Base-by-base conservation (phyloP, 2,797 vertebrate genomes). In the Diceros bicornis region DNA sequence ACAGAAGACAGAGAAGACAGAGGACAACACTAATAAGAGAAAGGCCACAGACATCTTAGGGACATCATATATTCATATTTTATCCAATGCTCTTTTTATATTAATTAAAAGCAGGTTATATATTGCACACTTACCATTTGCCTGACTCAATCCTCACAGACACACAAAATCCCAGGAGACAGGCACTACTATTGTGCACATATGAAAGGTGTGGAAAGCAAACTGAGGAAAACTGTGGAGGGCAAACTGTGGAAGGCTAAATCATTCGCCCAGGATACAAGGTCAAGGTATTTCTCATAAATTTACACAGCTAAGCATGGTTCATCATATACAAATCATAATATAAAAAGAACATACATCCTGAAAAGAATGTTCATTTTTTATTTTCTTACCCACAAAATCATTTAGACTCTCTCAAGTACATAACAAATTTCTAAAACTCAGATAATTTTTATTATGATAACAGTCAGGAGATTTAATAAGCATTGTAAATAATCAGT, bases 351-450 rank as follows among this genome's bases (percentile, higher is more conserved):
- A 52, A 55, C 27, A 50, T 34, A 41, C 50, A 4, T 84, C 44
- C 57, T 37, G 13, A 89, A 84, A 71, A 62, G 16, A 37, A 37
- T 23, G 74, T 21, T 78, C 23, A 50, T 41, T 77, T 93, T 72
- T 72, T 89, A 64, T 57, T 91, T 95, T 90, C 55, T 85, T 72
- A 57, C 69, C 61, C 82, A 86, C 68, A 86, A 52, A 18, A 94
- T 81, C 50, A 91, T 21, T 68, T 64, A 94, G 34, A 90, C 59
- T 81, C 27, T 18, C 59, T 34, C 18, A 87, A 82, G 69, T 12
- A 69, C 34, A 59, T 66, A 87, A 91, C 41, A 50, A 59, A 52
- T 52, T 74, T 55, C 71, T 87, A 44, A 91, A 87, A 61, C 32
- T 41, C 23, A 69, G 32, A 72, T 69, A 20, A 91, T 18, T 62